Percentiles rank a stretch among this genome's conserved stretches.
Conservation (phyloP, 2,113 vertebrate species). For the Piaya cayana region DNA sequence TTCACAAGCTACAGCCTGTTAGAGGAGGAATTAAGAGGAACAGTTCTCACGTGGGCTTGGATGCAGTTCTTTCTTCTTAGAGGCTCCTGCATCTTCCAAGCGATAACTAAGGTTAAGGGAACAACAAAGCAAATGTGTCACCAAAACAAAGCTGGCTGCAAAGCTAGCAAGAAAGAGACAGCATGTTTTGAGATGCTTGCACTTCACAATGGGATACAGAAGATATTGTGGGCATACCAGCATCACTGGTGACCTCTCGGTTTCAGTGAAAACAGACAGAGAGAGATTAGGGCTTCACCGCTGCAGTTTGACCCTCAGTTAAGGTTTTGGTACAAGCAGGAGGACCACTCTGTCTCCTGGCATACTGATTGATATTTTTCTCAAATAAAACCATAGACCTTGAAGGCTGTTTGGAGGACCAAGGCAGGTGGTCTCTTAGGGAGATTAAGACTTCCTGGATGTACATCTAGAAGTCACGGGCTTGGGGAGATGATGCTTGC, state of each 20-base stretch:
- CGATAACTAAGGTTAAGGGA: neutral
- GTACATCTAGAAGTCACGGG: fast-evolving
- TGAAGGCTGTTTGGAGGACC: neutral
- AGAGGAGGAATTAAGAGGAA: neutral
- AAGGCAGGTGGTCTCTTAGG: neutral
- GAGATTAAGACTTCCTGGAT: neutral
- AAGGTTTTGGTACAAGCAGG: neutral
- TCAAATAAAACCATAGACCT: neutral
- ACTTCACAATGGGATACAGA: neutral
- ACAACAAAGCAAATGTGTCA: neutral
- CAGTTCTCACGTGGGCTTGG: neutral
- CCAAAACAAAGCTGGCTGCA: neutral
- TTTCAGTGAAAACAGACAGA: neutral
- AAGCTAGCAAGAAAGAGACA: neutral
- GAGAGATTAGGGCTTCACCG: neutral
- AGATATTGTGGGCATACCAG: neutral
- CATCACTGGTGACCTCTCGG: neutral
- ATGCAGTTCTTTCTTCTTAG: neutral
- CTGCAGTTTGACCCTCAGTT: neutral
- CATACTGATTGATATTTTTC: neutral
- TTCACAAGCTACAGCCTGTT: conserved; percentile 4
- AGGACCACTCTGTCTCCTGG: neutral
- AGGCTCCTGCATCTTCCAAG: neutral
- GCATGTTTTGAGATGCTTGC: neutral
- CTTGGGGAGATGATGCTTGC: neutral